Conservation (phyloP, 2,888 invertebrate genomes). For the Enchytraeus crypticus region DNA sequence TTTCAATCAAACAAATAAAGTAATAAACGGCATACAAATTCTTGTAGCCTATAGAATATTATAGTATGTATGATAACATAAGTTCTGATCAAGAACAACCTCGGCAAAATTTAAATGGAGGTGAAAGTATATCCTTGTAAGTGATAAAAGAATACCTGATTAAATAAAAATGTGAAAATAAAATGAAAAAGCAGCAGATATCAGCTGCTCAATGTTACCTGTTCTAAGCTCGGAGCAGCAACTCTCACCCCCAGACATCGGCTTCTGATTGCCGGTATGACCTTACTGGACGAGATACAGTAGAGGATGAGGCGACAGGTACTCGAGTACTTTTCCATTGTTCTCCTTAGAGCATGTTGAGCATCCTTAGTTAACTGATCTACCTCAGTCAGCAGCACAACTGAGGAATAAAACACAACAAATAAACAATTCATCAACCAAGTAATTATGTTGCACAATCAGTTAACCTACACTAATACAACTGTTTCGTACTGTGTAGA, state of each 20-base stretch:
- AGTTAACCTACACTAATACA: too few species aligned
- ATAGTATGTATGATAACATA: too few species aligned
- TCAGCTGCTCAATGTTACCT: too few species aligned
- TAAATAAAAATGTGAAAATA: not conserved
- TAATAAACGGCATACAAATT: too few species aligned
- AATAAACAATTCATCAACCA: too few species aligned
- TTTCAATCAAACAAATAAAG: too few species aligned
- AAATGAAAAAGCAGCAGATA: not conserved
- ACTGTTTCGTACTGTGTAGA: too few species aligned
- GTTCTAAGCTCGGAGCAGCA: conserved; percentile 70
- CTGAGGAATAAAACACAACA: conserved; percentile 52
- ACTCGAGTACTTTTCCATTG: conserved; percentile 96
- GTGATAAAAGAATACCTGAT: not conserved
- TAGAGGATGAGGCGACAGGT: conserved; percentile 89
- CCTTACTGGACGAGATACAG: conserved; percentile 85
- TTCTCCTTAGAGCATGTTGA: conserved; percentile 90
- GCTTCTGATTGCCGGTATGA: conserved; percentile 88
- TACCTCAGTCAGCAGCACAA: conserved; percentile 87
- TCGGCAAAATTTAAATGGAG: too few species aligned
- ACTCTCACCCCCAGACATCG: conserved; percentile 86
- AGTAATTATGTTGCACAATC: too few species aligned
- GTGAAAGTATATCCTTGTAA: too few species aligned
- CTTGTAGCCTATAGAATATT: too few species aligned
- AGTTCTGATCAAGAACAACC: too few species aligned
- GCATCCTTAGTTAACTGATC: conserved; percentile 92